phyloP scores from a whole-genome alignment of 2,113 vertebrate species.

The Onychostoma macrolepis region DNA sequence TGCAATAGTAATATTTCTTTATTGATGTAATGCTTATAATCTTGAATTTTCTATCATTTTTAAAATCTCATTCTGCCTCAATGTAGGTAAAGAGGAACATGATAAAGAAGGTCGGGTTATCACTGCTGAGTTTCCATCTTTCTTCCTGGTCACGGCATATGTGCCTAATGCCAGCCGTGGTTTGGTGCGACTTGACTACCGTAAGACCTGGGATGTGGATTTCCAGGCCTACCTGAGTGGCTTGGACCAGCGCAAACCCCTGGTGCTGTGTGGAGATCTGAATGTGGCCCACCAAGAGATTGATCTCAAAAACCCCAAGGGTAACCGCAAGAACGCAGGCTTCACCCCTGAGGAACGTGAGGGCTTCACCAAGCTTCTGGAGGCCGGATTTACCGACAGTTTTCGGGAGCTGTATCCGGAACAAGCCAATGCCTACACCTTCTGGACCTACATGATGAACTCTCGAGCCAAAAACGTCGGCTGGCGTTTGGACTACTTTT shows the following conservation, averaged over 20 bases:
- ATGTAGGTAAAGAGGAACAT: conserved; percentile 87
- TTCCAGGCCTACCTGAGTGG: conserved; percentile 82
- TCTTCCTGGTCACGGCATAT: conserved; percentile 84
- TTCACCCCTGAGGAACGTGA: conserved; percentile 87
- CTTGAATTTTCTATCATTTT: not conserved
- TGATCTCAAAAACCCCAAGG: conserved; percentile 89
- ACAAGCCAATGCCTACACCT: conserved; percentile 83
- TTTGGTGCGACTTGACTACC: conserved; percentile 86
- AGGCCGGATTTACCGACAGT: conserved; percentile 81
- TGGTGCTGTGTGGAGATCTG: conserved; percentile 89
- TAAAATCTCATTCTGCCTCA: conserved; percentile 1
- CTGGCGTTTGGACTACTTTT: conserved; percentile 91
- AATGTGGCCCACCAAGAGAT: conserved; percentile 91
- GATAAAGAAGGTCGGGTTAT: conserved; percentile 90
- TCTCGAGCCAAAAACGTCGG: conserved; percentile 87
- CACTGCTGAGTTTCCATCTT: conserved; percentile 84
- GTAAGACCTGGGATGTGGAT: conserved; percentile 88
- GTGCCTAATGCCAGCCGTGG: conserved; percentile 87
- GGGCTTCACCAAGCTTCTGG: conserved; percentile 82
- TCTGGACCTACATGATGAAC: conserved; percentile 97
- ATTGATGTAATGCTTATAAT: not conserved
- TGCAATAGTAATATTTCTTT: too few relatives aligned
- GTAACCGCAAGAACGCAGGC: conserved; percentile 88
- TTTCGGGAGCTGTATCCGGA: conserved; percentile 87
- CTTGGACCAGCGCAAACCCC: conserved; percentile 82